Conservation (phyloP, 1,140 invertebrate species). For the Bombus superbus region DNA sequence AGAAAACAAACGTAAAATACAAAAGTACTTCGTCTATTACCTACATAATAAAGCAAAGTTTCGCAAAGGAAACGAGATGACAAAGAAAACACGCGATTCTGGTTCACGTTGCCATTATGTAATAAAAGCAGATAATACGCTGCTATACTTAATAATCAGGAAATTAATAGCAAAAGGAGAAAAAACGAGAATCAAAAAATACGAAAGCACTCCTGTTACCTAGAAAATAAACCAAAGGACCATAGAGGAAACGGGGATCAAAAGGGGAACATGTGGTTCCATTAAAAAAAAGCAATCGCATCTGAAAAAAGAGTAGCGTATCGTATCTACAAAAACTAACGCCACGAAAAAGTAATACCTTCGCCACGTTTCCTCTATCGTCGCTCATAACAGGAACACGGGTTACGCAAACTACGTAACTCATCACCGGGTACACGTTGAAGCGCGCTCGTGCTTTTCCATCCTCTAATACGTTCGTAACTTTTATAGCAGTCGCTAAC, state of each 20-base stretch:
- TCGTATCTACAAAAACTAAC: neutral
- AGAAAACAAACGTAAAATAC: no score
- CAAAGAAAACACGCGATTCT: no score
- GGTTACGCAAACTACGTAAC: neutral
- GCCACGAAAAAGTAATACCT: neutral
- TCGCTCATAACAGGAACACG: neutral
- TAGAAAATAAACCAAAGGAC: neutral
- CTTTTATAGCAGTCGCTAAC: constrained; percentile 20
- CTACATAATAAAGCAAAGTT: no score
- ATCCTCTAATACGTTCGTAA: constrained; percentile 15
- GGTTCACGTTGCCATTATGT: no score
- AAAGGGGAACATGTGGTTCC: neutral
- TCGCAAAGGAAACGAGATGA: no score
- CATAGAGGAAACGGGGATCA: neutral
- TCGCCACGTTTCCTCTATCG: neutral
- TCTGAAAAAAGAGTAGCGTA: neutral
- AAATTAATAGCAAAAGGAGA: neutral
- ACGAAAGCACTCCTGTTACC: neutral
- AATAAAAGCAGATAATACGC: no score
- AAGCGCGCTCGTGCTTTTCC: neutral
- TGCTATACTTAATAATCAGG: neutral
- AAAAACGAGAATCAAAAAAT: neutral
- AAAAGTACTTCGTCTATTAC: no score
- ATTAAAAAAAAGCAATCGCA: neutral
- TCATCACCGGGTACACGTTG: neutral